Conservation (phyloP, 2,797 vertebrate species). For the Limnodromus scolopaceus region DNA sequence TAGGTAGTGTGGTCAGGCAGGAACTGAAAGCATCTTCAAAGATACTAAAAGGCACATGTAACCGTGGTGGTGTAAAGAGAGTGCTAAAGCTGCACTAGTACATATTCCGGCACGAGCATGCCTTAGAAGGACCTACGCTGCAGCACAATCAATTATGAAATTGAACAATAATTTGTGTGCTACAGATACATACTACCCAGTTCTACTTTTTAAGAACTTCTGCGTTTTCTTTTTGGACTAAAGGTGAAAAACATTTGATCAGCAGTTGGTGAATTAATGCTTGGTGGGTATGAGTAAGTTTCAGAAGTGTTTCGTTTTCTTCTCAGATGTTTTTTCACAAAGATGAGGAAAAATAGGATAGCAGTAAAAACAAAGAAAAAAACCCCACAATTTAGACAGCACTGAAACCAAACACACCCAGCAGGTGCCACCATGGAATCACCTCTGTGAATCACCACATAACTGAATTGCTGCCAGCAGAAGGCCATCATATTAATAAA, state of each 20-base stretch:
- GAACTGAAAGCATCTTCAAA: neutral
- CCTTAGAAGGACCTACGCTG: neutral
- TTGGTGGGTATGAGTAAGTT: neutral
- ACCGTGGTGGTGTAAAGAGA: neutral
- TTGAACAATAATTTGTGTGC: neutral
- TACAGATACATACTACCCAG: neutral
- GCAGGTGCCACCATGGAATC: neutral
- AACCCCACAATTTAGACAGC: neutral
- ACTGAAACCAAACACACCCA: neutral
- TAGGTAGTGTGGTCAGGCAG: neutral
- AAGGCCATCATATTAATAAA: neutral
- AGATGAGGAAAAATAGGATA: neutral
- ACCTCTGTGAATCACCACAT: neutral
- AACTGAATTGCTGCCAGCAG: neutral
- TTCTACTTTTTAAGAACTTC: neutral
- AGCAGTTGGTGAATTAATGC: neutral
- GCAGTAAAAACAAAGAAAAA: neutral
- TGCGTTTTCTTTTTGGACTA: neutral
- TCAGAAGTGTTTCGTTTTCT: neutral
- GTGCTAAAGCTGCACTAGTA: neutral
- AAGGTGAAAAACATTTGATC: neutral
- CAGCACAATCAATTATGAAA: neutral
- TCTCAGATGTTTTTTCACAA: neutral
- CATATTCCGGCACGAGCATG: neutral
- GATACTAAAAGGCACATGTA: neutral